phyloP scores from a whole-genome alignment of 1,140 invertebrate species.

The Drosophila quadrilineata region DNA sequence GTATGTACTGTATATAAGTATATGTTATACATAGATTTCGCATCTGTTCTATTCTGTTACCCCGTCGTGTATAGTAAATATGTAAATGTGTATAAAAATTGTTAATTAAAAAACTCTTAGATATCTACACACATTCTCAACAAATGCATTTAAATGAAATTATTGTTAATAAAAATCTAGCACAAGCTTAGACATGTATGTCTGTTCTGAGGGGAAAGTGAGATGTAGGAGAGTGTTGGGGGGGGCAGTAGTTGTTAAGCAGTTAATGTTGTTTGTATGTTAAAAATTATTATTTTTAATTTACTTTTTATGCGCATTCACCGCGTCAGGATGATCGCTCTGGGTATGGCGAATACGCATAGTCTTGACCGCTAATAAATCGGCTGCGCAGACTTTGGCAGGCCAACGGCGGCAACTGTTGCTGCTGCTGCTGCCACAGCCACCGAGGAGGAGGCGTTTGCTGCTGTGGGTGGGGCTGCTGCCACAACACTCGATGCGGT shows the following conservation, averaged over 20 bases:
- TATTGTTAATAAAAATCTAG: constrained; percentile 42
- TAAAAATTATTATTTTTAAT: no score
- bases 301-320: constrained; percentile 51
- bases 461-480: constrained; percentile 21
- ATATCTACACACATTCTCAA: constrained; percentile 48
- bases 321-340: constrained; percentile 63
- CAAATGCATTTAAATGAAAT: constrained; percentile 15
- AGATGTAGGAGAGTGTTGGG: background rate
- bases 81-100: constrained; percentile 74
- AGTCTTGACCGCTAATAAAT: constrained; percentile 75
- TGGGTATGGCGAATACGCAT: constrained; percentile 68
- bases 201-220: constrained; percentile 10
- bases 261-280: no score
- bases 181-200: constrained; percentile 52
- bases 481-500: constrained; percentile 60
- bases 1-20: no score
- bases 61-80: no score
- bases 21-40: no score
- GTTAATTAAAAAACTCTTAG: constrained; percentile 68
- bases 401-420: constrained; percentile 15
- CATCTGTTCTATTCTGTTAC: constrained; percentile 33
- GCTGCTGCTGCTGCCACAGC: constrained; percentile 28
- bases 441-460: constrained; percentile 5
- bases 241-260: constrained; percentile 9
- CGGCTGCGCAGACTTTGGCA: constrained; percentile 55